Conservation (phyloP, 64 coral and sea anemone genomes). For the Catalaphyllia jardinei region DNA sequence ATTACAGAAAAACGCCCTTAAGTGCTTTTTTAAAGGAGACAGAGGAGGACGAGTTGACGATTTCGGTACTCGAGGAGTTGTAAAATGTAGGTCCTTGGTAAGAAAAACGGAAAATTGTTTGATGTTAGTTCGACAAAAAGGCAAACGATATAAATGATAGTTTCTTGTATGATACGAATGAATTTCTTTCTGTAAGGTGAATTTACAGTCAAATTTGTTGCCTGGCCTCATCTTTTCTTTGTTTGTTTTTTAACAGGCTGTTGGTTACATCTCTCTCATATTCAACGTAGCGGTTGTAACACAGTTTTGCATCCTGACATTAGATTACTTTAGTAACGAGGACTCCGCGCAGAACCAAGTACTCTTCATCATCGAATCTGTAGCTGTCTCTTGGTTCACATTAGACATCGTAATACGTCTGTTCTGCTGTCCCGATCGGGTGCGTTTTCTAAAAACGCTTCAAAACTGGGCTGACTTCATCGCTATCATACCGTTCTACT, state of each 20-base stretch:
- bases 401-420: slow-evolving; percentile 81
- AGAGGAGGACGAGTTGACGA: too few species aligned
- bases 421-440: slow-evolving; percentile 58
- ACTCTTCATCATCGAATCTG: slow-evolving; percentile 69
- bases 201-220: too few species aligned
- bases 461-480: slow-evolving; percentile 92
- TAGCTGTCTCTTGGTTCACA: slow-evolving; percentile 86
- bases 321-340: slow-evolving; percentile 71
- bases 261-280: slow-evolving; percentile 77
- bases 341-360: slow-evolving; percentile 63
- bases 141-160: too few species aligned
- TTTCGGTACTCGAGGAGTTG: too few species aligned
- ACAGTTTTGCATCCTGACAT: slow-evolving; percentile 78
- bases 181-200: too few species aligned
- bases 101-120: too few species aligned
- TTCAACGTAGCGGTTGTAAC: slow-evolving; percentile 88
- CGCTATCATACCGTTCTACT: slow-evolving; percentile 86
- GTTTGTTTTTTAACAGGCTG: slow-evolving; percentile 50
- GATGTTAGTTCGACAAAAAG: too few species aligned
- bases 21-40: too few species aligned
- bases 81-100: too few species aligned
- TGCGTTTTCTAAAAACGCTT: slow-evolving; percentile 70
- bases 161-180: too few species aligned
- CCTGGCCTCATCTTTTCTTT: neutral
- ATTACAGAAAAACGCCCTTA: too few species aligned